Evolutionary conservation across 2,113 vertebrate species (phyloP).

Genomic region (Guaruba guarouba): DNA sequence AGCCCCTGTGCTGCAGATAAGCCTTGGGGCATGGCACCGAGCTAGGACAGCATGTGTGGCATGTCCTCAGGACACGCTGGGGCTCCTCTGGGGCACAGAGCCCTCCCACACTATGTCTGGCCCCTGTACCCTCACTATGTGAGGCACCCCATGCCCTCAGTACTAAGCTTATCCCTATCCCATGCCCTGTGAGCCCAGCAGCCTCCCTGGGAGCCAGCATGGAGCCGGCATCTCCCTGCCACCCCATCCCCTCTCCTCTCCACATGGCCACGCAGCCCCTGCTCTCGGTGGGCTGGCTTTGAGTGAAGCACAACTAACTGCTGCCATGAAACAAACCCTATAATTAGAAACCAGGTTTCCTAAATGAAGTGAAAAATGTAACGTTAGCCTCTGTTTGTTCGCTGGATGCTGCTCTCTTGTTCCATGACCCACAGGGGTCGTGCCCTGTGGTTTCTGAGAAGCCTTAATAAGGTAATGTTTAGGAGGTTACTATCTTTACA

Average conservation of each 20-base stretch:
- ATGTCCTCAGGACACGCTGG: fast-evolving
- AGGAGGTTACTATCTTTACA: conserved; percentile 77
- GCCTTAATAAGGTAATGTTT: conserved; percentile 89
- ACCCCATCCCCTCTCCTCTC: not conserved
- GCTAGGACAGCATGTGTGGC: not conserved
- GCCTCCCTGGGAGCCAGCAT: fast-evolving
- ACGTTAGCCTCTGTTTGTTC: conserved; percentile 77
- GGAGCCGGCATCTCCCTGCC: fast-evolving
- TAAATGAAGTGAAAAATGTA: conserved; percentile 82
- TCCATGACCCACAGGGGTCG: conserved; percentile 77
- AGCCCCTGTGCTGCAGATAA: not conserved
- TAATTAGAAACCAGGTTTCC: conserved; percentile 81
- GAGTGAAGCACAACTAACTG: conserved; percentile 16
- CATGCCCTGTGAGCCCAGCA: not conserved
- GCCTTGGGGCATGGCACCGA: fast-evolving
- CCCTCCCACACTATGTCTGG: fast-evolving
- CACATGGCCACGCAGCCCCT: not conserved
- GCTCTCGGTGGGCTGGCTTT: conserved; percentile 14
- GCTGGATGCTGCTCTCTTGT: conserved; percentile 74
- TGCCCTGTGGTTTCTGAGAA: conserved; percentile 78
- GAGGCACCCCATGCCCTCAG: fast-evolving
- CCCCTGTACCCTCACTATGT: fast-evolving
- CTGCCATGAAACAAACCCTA: conserved; percentile 77
- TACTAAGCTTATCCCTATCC: not conserved
- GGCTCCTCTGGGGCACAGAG: not conserved